These are phyloP conservation scores for Cephalopholis sonnerati DNA, from an alignment of 2,113 vertebrate species.

Conservation along the genomic window DNA sequence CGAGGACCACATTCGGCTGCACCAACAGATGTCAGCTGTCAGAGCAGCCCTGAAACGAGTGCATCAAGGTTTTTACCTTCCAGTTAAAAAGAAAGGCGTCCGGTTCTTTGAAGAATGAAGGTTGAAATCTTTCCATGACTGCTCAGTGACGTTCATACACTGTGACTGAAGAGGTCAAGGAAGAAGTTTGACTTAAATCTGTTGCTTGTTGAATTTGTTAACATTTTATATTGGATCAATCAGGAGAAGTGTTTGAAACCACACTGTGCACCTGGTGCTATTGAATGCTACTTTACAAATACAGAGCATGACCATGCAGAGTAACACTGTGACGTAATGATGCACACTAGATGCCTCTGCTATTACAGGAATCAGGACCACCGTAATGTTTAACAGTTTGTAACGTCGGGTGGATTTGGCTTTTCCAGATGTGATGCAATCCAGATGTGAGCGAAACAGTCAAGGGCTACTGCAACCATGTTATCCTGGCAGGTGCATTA, in stretches of 20 bases:
- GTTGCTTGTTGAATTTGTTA: neutral
- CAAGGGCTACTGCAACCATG: neutral
- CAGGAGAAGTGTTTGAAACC: neutral
- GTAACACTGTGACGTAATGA: slow-evolving; percentile 16
- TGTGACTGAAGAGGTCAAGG: neutral
- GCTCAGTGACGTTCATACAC: slow-evolving; percentile 2
- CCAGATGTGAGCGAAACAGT: slow-evolving; percentile 9
- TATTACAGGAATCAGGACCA: neutral
- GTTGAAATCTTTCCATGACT: neutral
- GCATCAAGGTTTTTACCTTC: neutral
- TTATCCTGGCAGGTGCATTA: neutral
- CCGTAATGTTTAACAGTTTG: slow-evolving; percentile 2
- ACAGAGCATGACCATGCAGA: neutral
- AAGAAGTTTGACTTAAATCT: neutral
- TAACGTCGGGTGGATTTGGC: neutral
- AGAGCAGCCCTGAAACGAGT: neutral
- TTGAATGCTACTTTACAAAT: slow-evolving; percentile 4
- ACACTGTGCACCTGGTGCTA: neutral
- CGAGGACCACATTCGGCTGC: neutral
- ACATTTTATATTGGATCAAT: neutral
- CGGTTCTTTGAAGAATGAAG: neutral
- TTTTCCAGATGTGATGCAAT: slow-evolving; percentile 12
- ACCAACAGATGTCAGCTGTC: neutral
- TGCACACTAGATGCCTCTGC: slow-evolving; percentile 17
- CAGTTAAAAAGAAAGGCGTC: neutral